Conservation (phyloP, 2,797 vertebrate species). For the Xiphophorus birchmanni region DNA sequence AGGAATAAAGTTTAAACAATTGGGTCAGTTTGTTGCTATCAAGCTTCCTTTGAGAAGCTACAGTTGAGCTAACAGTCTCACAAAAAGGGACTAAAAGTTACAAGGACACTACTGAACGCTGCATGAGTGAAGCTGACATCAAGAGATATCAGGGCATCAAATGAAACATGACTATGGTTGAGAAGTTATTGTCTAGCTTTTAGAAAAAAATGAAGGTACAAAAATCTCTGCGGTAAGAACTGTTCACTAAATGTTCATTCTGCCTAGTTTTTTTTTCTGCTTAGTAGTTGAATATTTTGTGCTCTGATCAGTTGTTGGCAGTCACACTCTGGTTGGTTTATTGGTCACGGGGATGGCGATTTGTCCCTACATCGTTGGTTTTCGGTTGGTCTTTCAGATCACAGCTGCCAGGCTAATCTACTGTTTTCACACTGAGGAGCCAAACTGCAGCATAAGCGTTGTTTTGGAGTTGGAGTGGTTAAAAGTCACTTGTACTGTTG, state of each 20-base stretch:
- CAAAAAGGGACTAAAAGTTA: neutral
- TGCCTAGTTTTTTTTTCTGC: neutral
- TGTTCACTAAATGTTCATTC: neutral
- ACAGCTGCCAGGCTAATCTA: neutral
- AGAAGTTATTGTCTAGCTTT: neutral
- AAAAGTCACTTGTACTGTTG: neutral
- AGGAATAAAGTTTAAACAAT: neutral
- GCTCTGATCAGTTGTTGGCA: neutral
- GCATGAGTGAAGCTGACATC: neutral
- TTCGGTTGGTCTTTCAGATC: neutral
- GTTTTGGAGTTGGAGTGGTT: neutral
- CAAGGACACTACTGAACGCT: neutral
- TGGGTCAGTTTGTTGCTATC: neutral
- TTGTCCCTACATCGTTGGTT: neutral
- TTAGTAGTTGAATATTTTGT: neutral
- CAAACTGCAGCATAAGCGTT: neutral
- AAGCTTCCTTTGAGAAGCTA: neutral
- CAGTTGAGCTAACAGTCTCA: neutral
- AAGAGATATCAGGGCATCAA: neutral
- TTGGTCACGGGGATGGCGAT: neutral
- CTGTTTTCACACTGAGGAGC: neutral
- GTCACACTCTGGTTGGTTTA: neutral
- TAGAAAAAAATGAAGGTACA: neutral
- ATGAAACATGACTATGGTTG: neutral
- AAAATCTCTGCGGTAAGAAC: neutral